Conservation (phyloP, 2,888 invertebrate species). For the Phengaris alcon region DNA sequence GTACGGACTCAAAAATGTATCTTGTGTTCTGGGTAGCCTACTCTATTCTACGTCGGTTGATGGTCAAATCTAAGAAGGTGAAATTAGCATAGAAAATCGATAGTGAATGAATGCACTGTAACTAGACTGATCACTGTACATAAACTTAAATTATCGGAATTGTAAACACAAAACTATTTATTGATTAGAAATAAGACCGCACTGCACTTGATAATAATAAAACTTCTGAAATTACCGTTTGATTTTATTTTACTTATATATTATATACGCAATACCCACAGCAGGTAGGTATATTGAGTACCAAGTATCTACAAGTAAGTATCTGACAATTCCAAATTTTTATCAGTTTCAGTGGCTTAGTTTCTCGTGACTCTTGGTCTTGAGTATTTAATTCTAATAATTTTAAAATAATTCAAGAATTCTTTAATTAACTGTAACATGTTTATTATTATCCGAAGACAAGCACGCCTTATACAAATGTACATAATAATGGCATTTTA, state of each 20-base stretch:
- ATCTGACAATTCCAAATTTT: no score
- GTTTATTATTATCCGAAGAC: background rate
- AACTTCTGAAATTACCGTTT: background rate
- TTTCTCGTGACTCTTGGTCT: no score
- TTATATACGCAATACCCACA: no score
- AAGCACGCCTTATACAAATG: background rate
- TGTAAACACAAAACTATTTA: background rate
- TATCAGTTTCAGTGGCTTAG: no score
- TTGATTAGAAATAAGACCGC: slow-evolving; percentile 1
- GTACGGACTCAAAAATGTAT: slow-evolving; percentile 63
- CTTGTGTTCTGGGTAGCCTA: slow-evolving; percentile 66
- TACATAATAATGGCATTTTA: no score
- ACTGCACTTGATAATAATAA: slow-evolving; percentile 10
- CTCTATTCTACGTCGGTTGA: slow-evolving; percentile 60
- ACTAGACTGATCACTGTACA: slow-evolving; percentile 19
- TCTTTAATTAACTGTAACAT: background rate
- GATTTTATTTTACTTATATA: background rate
- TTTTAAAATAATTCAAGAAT: background rate
- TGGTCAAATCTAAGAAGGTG: slow-evolving; percentile 50
- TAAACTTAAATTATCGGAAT: background rate
- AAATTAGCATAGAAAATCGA: slow-evolving; percentile 44
- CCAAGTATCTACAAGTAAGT: no score
- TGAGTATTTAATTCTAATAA: no score
- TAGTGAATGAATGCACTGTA: background rate
- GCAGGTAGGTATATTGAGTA: no score